Percentiles rank a stretch among this genome's conserved stretches.
phyloP scores from a whole-genome alignment of 2,888 invertebrate genomes.

The Apeira syringaria region DNA sequence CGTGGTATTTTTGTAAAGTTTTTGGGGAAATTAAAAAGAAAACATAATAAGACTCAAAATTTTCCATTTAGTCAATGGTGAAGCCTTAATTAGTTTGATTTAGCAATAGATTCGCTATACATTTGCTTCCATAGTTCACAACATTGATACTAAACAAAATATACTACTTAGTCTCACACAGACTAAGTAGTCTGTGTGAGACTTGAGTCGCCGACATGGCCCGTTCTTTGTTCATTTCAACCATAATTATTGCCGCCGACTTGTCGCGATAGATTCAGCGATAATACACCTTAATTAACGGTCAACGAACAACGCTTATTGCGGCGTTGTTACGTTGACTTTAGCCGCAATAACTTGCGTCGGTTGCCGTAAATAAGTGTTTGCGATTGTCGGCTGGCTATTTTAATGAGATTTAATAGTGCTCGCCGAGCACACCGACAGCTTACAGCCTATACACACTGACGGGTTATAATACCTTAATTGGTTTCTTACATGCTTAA shows the following conservation, averaged over 20 bases:
- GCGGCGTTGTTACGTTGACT: slow-evolving; percentile 57
- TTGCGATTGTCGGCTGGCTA: slow-evolving; percentile 69
- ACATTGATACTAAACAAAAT: too few relatives aligned
- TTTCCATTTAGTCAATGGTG: too few relatives aligned
- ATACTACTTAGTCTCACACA: too few relatives aligned
- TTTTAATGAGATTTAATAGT: slow-evolving; percentile 76
- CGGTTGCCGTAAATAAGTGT: slow-evolving; percentile 63
- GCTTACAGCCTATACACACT: slow-evolving; percentile 53
- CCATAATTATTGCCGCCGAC: slow-evolving; percentile 43
- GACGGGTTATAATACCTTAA: slow-evolving; percentile 68
- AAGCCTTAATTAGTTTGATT: too few relatives aligned
- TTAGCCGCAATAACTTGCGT: slow-evolving; percentile 60
- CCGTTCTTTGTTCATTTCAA: slow-evolving; percentile 31
- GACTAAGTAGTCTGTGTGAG: too few relatives aligned
- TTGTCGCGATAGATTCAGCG: slow-evolving; percentile 54
- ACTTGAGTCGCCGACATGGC: slow-evolving; percentile 12
- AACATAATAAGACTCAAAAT: too few relatives aligned
- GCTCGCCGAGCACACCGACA: slow-evolving; percentile 37
- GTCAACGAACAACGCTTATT: slow-evolving; percentile 60
- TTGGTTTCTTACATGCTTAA: slow-evolving; percentile 73
- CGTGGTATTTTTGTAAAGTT: too few relatives aligned
- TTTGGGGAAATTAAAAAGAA: too few relatives aligned
- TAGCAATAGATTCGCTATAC: too few relatives aligned
- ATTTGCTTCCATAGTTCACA: too few relatives aligned
- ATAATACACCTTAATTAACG: slow-evolving; percentile 72